Percentiles rank a stretch among this genome's conserved stretches.
These are phyloP conservation scores for Leuciscus waleckii DNA, from an alignment of 2,797 vertebrate genomes.

Conservation along the genomic window DNA sequence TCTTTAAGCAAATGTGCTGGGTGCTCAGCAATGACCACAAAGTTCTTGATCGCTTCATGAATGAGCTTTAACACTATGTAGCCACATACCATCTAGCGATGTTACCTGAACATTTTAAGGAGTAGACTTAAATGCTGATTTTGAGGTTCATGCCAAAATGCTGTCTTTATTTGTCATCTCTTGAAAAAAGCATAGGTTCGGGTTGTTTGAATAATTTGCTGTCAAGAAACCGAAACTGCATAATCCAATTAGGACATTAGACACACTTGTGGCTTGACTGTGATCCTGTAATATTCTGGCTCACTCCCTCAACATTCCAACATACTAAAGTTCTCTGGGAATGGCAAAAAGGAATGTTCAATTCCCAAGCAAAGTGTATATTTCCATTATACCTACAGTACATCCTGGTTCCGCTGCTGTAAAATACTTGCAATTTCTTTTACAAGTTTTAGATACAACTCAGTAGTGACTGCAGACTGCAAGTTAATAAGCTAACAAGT, in stretches of 20 bases:
- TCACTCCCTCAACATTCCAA: not conserved
- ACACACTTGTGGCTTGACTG: conserved; percentile 41
- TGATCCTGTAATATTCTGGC: conserved; percentile 27
- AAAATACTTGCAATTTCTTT: not conserved
- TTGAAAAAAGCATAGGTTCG: conserved; percentile 5
- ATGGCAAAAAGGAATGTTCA: conserved; percentile 34
- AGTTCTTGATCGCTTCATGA: not conserved
- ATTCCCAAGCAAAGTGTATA: conserved; percentile 1
- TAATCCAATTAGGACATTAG: conserved; percentile 54
- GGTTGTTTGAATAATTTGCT: conserved; percentile 40
- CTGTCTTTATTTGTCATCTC: conserved; percentile 11
- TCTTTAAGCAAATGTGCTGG: conserved; percentile 18
- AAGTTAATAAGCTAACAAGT: conserved; percentile 6
- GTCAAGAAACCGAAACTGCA: conserved; percentile 27
- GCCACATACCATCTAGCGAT: not conserved
- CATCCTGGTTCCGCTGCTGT: not conserved
- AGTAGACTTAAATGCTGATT: not conserved
- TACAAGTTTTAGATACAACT: not conserved
- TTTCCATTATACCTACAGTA: conserved; percentile 31
- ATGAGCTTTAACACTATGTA: not conserved
- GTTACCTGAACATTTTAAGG: not conserved
- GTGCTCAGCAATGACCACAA: conserved; percentile 16
- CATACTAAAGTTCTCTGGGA: conserved; percentile 10
- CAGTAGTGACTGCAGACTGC: not conserved
- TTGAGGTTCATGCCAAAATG: not conserved